A percentile compares a stretch with the other conserved stretches of the same genome.
These are phyloP conservation scores for Troglohyphantes excavatus DNA, from an alignment of 2,888 invertebrate species.

Conservation along the genomic window DNA sequence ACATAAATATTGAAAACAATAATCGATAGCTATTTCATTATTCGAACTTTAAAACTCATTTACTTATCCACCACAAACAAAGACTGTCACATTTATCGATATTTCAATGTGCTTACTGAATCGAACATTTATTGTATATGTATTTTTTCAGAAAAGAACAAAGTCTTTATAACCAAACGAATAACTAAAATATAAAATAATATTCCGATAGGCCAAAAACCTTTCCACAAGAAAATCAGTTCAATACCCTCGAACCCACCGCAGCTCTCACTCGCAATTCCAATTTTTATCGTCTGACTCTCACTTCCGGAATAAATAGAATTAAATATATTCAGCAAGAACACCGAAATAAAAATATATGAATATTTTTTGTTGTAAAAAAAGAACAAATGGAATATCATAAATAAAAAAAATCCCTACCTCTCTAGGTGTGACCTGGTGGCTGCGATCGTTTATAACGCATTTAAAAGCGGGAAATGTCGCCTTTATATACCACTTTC, in stretches of 20 bases:
- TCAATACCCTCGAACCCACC: neutral
- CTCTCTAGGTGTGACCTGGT: conserved; percentile 23
- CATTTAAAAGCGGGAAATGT: conserved; percentile 60
- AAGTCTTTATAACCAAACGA: no score
- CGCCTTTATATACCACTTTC: conserved; percentile 62
- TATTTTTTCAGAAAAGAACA: no score
- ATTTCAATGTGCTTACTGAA: no score
- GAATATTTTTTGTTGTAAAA: no score
- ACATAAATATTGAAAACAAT: no score
- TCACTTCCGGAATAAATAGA: conserved; percentile 1
- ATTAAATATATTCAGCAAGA: neutral
- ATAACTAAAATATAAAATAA: no score
- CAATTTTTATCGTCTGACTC: neutral
- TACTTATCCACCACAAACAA: no score
- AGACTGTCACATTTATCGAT: no score
- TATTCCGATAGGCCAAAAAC: neutral
- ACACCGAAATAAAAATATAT: neutral
- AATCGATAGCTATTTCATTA: no score
- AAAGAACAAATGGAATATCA: neutral
- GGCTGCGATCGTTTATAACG: conserved; percentile 46
- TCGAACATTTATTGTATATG: no score
- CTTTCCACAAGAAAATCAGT: neutral
- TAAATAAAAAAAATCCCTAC: conserved; percentile 47
- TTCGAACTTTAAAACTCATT: no score
- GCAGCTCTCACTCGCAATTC: neutral